phyloP scores from a whole-genome alignment of 2,113 vertebrate genomes.

The Corapipo altera region DNA sequence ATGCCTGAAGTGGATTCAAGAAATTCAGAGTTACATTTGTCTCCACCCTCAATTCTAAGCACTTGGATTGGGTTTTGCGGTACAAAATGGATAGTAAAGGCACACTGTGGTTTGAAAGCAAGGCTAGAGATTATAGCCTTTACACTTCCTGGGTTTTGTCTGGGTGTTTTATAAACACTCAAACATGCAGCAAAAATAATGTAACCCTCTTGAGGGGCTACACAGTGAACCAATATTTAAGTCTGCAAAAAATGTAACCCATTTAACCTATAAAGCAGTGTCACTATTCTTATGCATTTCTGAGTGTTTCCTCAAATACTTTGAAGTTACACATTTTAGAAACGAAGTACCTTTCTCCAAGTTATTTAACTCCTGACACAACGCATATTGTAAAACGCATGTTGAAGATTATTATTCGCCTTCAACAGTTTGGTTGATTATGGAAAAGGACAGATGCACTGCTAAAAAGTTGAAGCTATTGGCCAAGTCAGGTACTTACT shows the following conservation, averaged over 20 bases:
- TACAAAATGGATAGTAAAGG: slow-evolving; percentile 50
- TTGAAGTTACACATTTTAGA: not conserved
- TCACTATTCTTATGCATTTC: not conserved
- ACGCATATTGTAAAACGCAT: not conserved
- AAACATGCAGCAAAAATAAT: not conserved
- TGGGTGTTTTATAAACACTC: not conserved
- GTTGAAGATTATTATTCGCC: not conserved
- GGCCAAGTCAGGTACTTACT: not conserved
- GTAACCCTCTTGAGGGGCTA: not conserved
- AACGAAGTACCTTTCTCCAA: not conserved
- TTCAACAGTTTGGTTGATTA: not conserved
- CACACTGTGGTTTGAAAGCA: slow-evolving; percentile 47
- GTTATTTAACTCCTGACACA: not conserved
- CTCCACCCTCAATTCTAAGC: slow-evolving; percentile 12
- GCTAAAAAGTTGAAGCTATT: not conserved
- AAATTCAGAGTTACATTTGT: not conserved
- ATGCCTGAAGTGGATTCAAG: not conserved
- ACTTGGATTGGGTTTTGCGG: not conserved
- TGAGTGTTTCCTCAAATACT: not conserved
- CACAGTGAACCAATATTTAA: not conserved
- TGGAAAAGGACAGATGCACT: not conserved
- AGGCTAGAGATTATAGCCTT: slow-evolving; percentile 29
- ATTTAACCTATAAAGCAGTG: not conserved
- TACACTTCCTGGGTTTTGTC: not conserved
- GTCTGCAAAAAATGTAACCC: not conserved